These are phyloP conservation scores for Ephestia elutella DNA, from an alignment of 1,140 invertebrate species.

Conservation along the genomic window DNA sequence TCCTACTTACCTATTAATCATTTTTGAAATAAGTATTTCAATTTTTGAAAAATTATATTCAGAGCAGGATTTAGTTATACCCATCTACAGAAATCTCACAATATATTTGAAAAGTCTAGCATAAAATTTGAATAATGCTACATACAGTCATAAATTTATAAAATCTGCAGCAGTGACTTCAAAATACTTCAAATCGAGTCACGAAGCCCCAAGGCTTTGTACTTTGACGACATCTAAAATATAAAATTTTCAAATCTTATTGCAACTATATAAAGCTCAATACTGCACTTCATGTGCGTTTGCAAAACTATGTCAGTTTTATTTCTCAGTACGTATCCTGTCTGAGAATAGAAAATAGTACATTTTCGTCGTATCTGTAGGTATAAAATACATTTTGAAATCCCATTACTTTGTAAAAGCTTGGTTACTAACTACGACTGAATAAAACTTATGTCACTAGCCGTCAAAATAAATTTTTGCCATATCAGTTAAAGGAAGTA, in stretches of 20 bases:
- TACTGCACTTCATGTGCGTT: neutral
- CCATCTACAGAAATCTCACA: neutral
- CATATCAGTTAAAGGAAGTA: too few species aligned
- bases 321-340: neutral
- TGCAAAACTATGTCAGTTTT: neutral
- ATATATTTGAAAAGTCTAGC: neutral
- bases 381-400: neutral
- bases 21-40: too few species aligned
- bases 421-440: too few species aligned
- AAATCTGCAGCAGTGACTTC: neutral
- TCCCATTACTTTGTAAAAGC: neutral
- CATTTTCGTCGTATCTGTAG: neutral
- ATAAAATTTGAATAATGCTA: slow-evolving; percentile 1
- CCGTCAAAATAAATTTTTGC: too few species aligned
- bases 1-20: too few species aligned
- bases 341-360: neutral
- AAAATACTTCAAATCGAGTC: slow-evolving; percentile 4
- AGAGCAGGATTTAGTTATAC: neutral
- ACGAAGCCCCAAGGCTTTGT: neutral
- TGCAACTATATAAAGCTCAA: neutral
- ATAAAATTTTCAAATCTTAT: neutral
- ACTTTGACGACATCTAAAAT: neutral
- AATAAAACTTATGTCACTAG: too few species aligned
- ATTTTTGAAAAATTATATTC: too few species aligned
- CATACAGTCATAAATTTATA: neutral